Evolutionary conservation across 2,888 invertebrate genomes (phyloP).

Genomic region (Erebia ligea): DNA sequence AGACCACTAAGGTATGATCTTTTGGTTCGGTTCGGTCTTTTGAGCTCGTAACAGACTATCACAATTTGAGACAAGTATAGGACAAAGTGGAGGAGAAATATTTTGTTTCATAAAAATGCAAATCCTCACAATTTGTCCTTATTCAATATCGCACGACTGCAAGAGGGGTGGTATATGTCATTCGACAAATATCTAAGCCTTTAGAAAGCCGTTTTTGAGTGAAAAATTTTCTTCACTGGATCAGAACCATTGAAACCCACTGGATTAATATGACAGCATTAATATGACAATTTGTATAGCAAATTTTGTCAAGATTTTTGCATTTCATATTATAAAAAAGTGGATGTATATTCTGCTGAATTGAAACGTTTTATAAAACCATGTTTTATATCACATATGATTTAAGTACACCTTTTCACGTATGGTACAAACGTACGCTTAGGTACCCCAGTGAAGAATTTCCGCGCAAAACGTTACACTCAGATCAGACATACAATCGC

Average conservation of each 20-base stretch:
- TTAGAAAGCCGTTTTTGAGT: neutral
- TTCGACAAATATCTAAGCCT: no score
- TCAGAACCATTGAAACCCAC: no score
- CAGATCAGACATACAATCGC: neutral
- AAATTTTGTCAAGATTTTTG: neutral
- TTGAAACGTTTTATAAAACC: no score
- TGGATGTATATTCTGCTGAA: no score
- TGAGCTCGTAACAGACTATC: slow-evolving; percentile 37
- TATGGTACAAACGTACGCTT: no score
- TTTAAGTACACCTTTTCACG: no score
- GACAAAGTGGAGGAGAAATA: slow-evolving; percentile 78
- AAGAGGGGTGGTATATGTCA: neutral
- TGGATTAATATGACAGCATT: no score
- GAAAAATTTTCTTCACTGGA: neutral
- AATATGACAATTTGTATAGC: neutral
- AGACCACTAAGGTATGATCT: neutral
- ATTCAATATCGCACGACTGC: neutral
- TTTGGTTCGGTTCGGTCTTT: slow-evolving; percentile 2
- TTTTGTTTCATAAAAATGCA: slow-evolving; percentile 74
- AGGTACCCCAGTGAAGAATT: no score
- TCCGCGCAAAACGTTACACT: no score
- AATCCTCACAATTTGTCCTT: slow-evolving; percentile 77
- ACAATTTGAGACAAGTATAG: slow-evolving; percentile 37
- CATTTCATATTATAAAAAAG: neutral
- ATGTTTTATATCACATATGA: no score